phyloP scores from a whole-genome alignment of 1,140 invertebrate genomes.

The Bombus confusus region DNA sequence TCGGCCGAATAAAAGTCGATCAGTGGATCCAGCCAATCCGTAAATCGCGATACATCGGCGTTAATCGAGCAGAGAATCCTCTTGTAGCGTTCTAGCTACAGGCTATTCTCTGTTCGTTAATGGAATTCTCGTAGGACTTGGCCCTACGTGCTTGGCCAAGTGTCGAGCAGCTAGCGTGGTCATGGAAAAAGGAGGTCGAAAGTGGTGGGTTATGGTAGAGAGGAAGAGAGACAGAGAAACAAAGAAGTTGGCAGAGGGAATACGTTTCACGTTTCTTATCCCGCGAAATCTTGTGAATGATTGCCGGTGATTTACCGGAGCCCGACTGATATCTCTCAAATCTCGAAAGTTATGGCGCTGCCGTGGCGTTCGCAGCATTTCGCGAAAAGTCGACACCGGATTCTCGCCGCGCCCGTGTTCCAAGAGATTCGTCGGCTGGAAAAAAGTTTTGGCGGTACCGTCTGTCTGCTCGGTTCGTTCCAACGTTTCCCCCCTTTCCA shows the following conservation, averaged over 20 bases:
- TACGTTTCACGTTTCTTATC: conserved; percentile 63
- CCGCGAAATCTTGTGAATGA: conserved; percentile 61
- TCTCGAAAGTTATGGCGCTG: conserved; percentile 61
- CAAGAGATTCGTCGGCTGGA: conserved; percentile 2
- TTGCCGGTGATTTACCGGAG: conserved; percentile 65
- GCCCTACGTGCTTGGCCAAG: conserved; percentile 3
- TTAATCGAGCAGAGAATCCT: conserved; percentile 16
- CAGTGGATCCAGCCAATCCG: not conserved
- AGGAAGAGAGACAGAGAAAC: not conserved
- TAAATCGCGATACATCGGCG: no score
- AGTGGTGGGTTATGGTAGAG: not conserved
- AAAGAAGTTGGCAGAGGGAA: conserved; percentile 45
- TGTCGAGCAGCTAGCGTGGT: not conserved
- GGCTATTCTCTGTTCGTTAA: conserved; percentile 39
- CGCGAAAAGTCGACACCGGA: conserved; percentile 48
- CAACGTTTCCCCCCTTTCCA: not conserved
- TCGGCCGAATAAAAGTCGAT: no score
- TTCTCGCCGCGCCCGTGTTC: conserved; percentile 18
- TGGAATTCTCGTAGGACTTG: conserved; percentile 34
- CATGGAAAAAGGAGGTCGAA: not conserved
- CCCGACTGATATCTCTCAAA: conserved; percentile 58
- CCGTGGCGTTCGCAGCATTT: conserved; percentile 43
- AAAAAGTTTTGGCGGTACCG: conserved; percentile 25
- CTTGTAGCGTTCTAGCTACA: not conserved
- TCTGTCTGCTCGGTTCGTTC: not conserved